Evolutionary conservation across 2,797 vertebrate species (phyloP), one percentile per base, ranked within the genome.

Genomic region (Acrossocheilus fasciatus): DNA sequence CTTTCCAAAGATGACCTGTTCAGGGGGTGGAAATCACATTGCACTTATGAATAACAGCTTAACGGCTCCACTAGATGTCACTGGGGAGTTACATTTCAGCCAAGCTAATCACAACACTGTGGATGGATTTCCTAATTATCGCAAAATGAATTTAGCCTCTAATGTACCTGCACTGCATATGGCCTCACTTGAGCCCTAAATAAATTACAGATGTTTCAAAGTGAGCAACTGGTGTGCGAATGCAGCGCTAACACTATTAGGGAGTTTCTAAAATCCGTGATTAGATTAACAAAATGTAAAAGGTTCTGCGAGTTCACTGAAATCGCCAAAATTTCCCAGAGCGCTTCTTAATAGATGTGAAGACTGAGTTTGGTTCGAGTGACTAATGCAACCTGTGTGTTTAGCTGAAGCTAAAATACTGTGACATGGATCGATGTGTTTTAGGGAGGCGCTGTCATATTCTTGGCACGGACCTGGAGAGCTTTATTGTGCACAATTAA

Each of bases 1-100:
- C 92, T 97, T 98, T 64, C 97, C 97, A 85, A 97, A 98, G 92
- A 98, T 98, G 84, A 98, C 97, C 97, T 98, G 93, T 89, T 89
- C 52, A 86, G 43, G 14, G 26, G 79, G 23, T 50, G 83, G 59
- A 87, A 41, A 74, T 68, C 18, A 72, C n/a, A 83, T 43, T 30
- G 18, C 7, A 41, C 41, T 11, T 0, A 26, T 54, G 59, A 80
- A 88, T n/a, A 77, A 66, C 14, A 76, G 23, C 8, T 43, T 36
- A 34, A 77, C 41, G 20, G 76, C 34, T 70, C 72, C 73, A 82
- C 79, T 82, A 82, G 79, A 84, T 62, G 72, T 76, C 83, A 78
- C 59, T 12, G 17, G 50, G 18, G 76, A 68, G 34, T 45, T 43
- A 43, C 18, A 68, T 52, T 54, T 17, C 30, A 64, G 43, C 17